Conservation (phyloP, 1,140 invertebrate genomes). For the Danaus melanippus region DNA sequence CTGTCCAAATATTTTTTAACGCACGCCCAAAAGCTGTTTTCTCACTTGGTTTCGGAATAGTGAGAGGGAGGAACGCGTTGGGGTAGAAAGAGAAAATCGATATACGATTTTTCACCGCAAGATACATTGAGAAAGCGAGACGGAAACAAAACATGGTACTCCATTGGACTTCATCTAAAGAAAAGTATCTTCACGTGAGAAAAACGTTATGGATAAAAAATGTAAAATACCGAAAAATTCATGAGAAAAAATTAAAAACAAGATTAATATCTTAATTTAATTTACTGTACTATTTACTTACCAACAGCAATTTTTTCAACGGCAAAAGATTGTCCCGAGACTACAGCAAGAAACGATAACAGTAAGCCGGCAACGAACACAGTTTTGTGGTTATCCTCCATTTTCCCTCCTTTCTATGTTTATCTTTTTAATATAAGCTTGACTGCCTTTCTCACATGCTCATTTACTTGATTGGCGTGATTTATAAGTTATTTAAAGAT, state of each 20-base stretch:
- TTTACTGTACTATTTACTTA: slow-evolving; percentile 30
- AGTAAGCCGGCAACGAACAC: slow-evolving; percentile 36
- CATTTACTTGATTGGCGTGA: slow-evolving; percentile 14
- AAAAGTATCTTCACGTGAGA: not conserved
- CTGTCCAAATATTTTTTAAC: slow-evolving; percentile 20
- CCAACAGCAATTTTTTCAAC: slow-evolving; percentile 60
- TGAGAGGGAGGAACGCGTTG: slow-evolving; percentile 26
- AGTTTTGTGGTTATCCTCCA: slow-evolving; percentile 8
- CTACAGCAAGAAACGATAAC: slow-evolving; percentile 38
- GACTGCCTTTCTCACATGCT: slow-evolving; percentile 25
- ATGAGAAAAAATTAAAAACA: slow-evolving; percentile 9
- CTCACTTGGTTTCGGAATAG: slow-evolving; percentile 11
- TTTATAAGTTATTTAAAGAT: slow-evolving; percentile 26
- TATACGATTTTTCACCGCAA: slow-evolving; percentile 29
- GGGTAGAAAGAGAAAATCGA: slow-evolving; percentile 54
- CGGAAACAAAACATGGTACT: slow-evolving; percentile 30
- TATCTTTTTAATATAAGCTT: slow-evolving; percentile 16
- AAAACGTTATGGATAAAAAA: not conserved
- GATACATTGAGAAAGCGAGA: slow-evolving; percentile 28
- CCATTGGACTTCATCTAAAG: not conserved
- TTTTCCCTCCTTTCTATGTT: slow-evolving; percentile 7
- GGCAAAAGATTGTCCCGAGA: slow-evolving; percentile 46
- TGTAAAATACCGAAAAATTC: slow-evolving; percentile 1
- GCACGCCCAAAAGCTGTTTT: slow-evolving; percentile 15
- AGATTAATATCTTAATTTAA: slow-evolving; percentile 8